Base-by-base conservation (phyloP, 2,113 vertebrate species). In the Haemorhous mexicanus region DNA sequence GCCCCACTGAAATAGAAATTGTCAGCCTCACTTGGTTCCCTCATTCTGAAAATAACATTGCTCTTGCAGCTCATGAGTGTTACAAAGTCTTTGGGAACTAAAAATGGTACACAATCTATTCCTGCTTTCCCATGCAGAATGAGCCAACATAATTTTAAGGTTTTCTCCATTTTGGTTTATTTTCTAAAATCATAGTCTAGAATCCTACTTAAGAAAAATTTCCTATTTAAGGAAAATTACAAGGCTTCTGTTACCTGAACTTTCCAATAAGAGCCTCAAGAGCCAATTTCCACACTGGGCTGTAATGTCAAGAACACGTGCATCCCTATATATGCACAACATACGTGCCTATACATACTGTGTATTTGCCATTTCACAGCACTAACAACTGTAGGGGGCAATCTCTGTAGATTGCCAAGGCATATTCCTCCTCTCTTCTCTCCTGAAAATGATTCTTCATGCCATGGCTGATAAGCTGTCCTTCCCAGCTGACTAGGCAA, bases 301-400 rank as follows among this genome's bases (percentile, higher is more conserved):
- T 85, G 12, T 9, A 82, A 66, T 0, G 0, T 30, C 35, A 46
- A 49, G 46, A 70, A 30, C 16, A 28, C 0, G 3, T 12, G 32
- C 26, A 46, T 7, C 28, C 32, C 27, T 16, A 59, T 47, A 19
- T 39, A n/a, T 6, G n/a, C 43, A 74, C 30, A 79, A 24, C 11
- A 3, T 30, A 67, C 1, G 6, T 35, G 28, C 17, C 28, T 4
- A 20, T 33, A 73, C 7, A 4, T 17, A 35, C 16, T 15, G 35
- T 16, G 11, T 16, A 58, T 49, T 58, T 66, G 46, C 43, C 23
- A 11, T 13, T 52, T 59, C 33, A 63, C 47, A 72, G 59, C 43
- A 49, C 39, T 20, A 41, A 30, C 56, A 58, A 11, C 39, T 44
- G 37, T 1, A 24, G 14, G 17, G 23, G 23, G 23, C 35, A 37